Percentiles rank a stretch among this genome's conserved stretches.
phyloP scores from a whole-genome alignment of 1,140 invertebrate species.

The Oncopeltus fasciatus region DNA sequence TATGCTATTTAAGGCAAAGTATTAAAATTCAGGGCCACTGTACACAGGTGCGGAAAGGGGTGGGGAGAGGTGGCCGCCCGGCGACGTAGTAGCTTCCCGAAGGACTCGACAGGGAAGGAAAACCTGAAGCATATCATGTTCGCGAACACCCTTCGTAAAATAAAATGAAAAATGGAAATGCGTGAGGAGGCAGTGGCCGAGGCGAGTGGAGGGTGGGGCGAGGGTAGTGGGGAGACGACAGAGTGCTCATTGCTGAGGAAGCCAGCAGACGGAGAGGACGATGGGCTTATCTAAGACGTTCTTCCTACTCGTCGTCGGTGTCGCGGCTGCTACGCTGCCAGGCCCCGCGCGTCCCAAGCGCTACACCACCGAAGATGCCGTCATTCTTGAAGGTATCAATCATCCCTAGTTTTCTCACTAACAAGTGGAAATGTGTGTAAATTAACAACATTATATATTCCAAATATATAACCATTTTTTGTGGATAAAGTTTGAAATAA shows the following conservation, averaged over 20 bases:
- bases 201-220: too few species aligned
- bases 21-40: too few species aligned
- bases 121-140: neutral
- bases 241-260: neutral
- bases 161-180: neutral
- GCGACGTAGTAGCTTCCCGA: neutral
- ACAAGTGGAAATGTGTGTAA: too few species aligned
- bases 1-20: too few species aligned
- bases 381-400: neutral
- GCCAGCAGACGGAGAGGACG: neutral
- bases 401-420: too few species aligned
- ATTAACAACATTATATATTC: too few species aligned
- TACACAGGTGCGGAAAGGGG: too few species aligned
- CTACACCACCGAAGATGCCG: neutral
- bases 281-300: neutral
- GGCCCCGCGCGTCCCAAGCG: neutral
- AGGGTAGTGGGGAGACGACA: too few species aligned
- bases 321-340: neutral
- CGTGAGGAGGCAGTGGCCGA: too few species aligned
- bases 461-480: too few species aligned
- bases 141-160: neutral
- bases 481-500: too few species aligned
- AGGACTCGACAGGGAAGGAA: neutral
- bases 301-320: neutral
- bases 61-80: neutral